Conservation (phyloP, 1,140 invertebrate species). For the Drosophila lini region DNA sequence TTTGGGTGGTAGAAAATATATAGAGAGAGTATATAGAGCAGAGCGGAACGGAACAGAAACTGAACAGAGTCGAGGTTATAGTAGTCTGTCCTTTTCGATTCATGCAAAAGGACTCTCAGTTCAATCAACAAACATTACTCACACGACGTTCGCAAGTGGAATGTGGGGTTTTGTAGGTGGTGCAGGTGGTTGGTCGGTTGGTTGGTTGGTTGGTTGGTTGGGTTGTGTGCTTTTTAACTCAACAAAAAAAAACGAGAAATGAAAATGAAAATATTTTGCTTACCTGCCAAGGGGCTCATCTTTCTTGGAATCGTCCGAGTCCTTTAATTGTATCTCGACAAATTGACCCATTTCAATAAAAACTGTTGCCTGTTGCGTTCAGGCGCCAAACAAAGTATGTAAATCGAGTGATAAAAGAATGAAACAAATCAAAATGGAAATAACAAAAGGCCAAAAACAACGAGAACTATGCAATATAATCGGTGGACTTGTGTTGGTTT, state of each 20-base stretch:
- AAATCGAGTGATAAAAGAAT: constrained; percentile 52
- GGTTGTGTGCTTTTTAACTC: not conserved
- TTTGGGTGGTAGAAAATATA: constrained; percentile 31
- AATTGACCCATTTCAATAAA: constrained; percentile 87
- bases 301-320: constrained; percentile 93
- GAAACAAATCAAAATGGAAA: constrained; percentile 62
- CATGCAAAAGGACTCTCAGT: constrained; percentile 37
- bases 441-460: constrained; percentile 43
- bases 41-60: constrained; percentile 21
- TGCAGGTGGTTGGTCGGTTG: not conserved
- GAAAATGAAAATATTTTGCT: constrained; percentile 44
- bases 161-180: constrained; percentile 6
- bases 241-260: constrained; percentile 8
- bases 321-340: constrained; percentile 91
- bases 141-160: constrained; percentile 6
- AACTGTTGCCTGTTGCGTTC: constrained; percentile 64
- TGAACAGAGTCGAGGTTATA: not conserved
- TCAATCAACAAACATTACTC: constrained; percentile 34
- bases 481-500: constrained; percentile 43
- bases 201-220: not conserved
- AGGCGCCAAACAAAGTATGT: constrained; percentile 51
- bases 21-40: constrained; percentile 21
- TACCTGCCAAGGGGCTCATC: constrained; percentile 94
- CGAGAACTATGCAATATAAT: constrained; percentile 41
- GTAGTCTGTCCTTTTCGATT: not conserved